Base-by-base conservation (phyloP, 2,797 vertebrate genomes). In the Steatocranus sp. region DNA sequence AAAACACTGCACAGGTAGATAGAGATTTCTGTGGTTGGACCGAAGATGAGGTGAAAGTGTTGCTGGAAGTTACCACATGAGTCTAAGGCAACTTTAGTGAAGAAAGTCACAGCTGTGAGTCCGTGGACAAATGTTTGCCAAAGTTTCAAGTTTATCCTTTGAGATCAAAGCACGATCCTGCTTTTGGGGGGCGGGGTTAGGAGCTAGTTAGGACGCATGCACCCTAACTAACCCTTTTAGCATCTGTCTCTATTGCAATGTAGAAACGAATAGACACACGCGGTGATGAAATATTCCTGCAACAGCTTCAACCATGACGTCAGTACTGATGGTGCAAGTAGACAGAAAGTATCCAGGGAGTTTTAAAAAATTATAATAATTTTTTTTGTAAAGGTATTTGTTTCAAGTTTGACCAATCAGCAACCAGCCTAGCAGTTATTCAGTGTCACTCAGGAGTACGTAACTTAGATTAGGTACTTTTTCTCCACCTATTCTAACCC, bases 361-460 rank as follows among this genome's bases (percentile, higher is more conserved):
- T 25, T 43, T 17, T 0, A 5, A 3, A n/a, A 34, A 34, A 11
- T 11, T 7, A 0, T 2, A 5, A 58, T n/a, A 2, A 11, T 5
- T 58, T 58, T 7, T 32, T 12, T 61, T 34, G 30, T 61, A n/a
- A 58, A 58, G 54, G 9, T 11, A 17, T 27, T 70, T 70, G 41
- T 11, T 46, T 11, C 23, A 70, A 46, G 15, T 46, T 70, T 70
- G 15, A 46, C 23, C 15, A 70, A 70, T 70, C 66, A 70, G n/a
- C 36, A 66, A 66, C 3, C 36, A 66, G 23, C 23, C 38, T 27
- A 46, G 23, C 66, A 70, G 41, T 46, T 70, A 43, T 18, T 3
- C 1, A 18, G 14, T 46, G 23, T 43, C 2, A 70, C 66, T 46
- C 41, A 46, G 10, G 15, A 27, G 20, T 43, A 18, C 3, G 0